Percentiles rank a stretch among this genome's conserved stretches.
Conservation (phyloP, 2,797 vertebrate species). For the Spea hammondii region DNA sequence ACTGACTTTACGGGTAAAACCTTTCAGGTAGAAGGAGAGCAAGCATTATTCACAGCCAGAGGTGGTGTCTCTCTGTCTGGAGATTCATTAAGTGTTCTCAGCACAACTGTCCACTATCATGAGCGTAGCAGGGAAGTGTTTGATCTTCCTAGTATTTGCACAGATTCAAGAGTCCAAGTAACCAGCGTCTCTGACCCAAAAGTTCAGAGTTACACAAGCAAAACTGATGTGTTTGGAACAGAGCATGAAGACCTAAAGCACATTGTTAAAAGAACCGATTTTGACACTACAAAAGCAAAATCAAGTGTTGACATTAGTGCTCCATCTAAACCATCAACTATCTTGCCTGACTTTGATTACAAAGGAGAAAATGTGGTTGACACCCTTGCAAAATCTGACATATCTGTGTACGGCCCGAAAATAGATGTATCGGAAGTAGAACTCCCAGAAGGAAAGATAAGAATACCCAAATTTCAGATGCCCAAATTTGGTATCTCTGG, state of each 20-base stretch:
- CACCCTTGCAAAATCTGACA: too few species aligned
- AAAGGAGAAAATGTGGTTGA: too few species aligned
- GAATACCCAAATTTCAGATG: slow-evolving; percentile 2
- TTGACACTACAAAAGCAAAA: not conserved
- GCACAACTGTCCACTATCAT: slow-evolving; percentile 22
- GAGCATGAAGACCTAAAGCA: not conserved
- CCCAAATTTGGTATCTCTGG: slow-evolving; percentile 42
- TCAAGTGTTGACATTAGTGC: not conserved
- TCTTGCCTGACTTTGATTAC: not conserved
- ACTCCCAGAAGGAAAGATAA: slow-evolving; percentile 3
- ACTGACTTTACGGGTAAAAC: slow-evolving; percentile 37
- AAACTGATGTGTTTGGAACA: slow-evolving; percentile 37
- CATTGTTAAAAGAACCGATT: not conserved
- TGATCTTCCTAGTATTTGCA: slow-evolving; percentile 21
- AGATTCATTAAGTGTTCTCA: slow-evolving; percentile 24
- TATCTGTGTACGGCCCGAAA: not conserved
- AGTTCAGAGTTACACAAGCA: slow-evolving; percentile 33
- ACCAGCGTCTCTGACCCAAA: slow-evolving; percentile 40
- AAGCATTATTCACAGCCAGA: not conserved
- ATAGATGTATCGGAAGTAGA: not conserved
- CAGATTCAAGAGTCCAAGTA: not conserved
- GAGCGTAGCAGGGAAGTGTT: slow-evolving; percentile 1
- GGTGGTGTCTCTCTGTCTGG: slow-evolving; percentile 10
- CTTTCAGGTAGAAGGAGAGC: slow-evolving; percentile 25
- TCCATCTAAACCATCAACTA: too few species aligned